These are phyloP conservation scores for Corythornis cristatus DNA, from an alignment of 2,113 vertebrate genomes.

Conservation along the genomic window DNA sequence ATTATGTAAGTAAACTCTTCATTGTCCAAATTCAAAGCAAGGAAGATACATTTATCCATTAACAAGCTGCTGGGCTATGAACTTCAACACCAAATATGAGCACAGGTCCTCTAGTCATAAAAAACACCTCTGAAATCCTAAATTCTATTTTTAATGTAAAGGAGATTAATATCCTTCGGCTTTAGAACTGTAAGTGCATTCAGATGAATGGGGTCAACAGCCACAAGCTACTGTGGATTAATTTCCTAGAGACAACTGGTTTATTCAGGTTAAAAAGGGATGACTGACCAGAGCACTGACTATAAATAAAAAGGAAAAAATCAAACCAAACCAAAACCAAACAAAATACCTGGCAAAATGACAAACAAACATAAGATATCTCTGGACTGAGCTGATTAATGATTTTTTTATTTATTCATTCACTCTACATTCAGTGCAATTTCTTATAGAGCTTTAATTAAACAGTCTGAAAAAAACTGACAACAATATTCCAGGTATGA, in stretches of 20 bases:
- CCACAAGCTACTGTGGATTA: neutral
- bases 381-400: neutral
- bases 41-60: neutral
- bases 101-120: neutral
- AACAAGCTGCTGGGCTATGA: neutral
- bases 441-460: neutral
- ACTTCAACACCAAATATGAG: neutral
- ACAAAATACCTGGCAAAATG: no score
- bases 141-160: neutral
- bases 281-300: neutral
- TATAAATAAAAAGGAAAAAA: neutral
- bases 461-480: neutral
- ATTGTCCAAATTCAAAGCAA: neutral
- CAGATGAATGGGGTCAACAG: neutral
- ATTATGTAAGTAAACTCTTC: neutral
- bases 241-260: neutral
- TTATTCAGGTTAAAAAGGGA: neutral
- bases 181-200: neutral
- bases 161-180: neutral
- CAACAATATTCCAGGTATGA: neutral
- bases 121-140: neutral
- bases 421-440: neutral
- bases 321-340: no score
- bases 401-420: neutral
- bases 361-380: neutral